Evolutionary conservation across 1,140 invertebrate genomes (phyloP), one percentile per base, ranked within the genome.

Genomic region (Littorina saxatilis): DNA sequence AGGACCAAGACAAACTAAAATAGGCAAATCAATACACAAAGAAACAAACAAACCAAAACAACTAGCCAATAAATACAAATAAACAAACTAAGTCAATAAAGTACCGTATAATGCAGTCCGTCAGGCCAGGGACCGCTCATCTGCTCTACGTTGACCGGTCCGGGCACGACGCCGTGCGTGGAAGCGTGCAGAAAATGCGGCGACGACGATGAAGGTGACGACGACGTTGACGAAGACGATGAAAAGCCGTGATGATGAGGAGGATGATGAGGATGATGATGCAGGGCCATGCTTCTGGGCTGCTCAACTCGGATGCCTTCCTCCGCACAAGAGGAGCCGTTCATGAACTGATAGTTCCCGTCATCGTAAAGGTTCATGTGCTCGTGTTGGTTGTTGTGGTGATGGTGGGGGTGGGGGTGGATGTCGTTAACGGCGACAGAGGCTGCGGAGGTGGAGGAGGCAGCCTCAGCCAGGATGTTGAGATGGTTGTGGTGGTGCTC

Each of bases 401-500:
- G 27, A n/a, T 23, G 5, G 13, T 29, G 63, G 9, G 35, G 11
- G 29, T 68, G 27, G 63, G 29, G 27, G 13, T 20, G 1, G n/a
- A n/a, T n/a, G n/a, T n/a, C n/a, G n/a, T n/a, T n/a, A n/a, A n/a
- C n/a, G n/a, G 29, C n/a, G 5, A 32, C 4, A 9, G 68, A 40
- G 2, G 35, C 3, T 55, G 47, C 76, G 78, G 7, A 61, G 66
- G 40, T 13, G 68, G 37, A 39, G 35, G n/a, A n/a, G n/a, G 20
- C 58, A 47, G 20, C 58, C 11, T 79, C 61, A 23, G 58, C 32
- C 58, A 68, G 40, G 32, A 70, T 47, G 58, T 39, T 39, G 0
- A 79, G 47, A 32, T 79, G 37, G 39, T 70, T 40, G 58, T 47
- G 29, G 39, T 74, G 76, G 32, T 79, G 76, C 39, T 40, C n/a